Evolutionary conservation across 2,888 invertebrate species (phyloP), one percentile per base, ranked within the genome.

Genomic region (Hypselothyrea guttata): DNA sequence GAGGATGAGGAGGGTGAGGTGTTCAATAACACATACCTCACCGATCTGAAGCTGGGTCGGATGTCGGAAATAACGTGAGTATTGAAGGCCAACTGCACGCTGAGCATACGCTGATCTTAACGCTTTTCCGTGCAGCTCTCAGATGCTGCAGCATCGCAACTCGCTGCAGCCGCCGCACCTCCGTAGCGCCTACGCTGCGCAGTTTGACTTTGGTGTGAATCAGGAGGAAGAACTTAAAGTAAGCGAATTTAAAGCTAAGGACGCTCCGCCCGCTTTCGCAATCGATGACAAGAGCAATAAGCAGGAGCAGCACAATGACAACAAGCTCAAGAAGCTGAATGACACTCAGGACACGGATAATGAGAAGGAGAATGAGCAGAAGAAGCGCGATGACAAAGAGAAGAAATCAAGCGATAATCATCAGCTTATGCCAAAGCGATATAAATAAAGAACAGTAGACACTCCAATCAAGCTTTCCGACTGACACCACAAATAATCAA

Each of bases 1-100:
- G 96, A 96, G 41, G 97, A 97, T 82, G 97, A 97, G 86, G 95
- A 95, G 73, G 95, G 94, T 38, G 96, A 96, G 87, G 91, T 95
- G 38, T 96, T 96, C 86, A 95, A 96, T 88, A 95, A 95, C 70
- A 94, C 94, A 45, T 95, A 94, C 86, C 91, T 97, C 64, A 91
- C 91, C 0, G 94, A 94, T 87, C 89, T 94, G 74, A 92, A 94
- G 76, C 91, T 91, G 54, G 92, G 93, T 15, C 91, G 92, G 41
- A 82, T 89, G 11, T 89, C 91, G 0, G 81, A 81, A 61, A 86
- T 88, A 57, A 78, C 67, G 76, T 76, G 60, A 47, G 84, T 55
- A 38, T 18, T 16, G 7, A 37, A 16, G 12, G 3, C 12, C 1
- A 33, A 22, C 22, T 2, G 5, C 3, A 22, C 22, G 5, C 22